phyloP scores from a whole-genome alignment of 1,140 invertebrate genomes.

The Apis dorsata region DNA sequence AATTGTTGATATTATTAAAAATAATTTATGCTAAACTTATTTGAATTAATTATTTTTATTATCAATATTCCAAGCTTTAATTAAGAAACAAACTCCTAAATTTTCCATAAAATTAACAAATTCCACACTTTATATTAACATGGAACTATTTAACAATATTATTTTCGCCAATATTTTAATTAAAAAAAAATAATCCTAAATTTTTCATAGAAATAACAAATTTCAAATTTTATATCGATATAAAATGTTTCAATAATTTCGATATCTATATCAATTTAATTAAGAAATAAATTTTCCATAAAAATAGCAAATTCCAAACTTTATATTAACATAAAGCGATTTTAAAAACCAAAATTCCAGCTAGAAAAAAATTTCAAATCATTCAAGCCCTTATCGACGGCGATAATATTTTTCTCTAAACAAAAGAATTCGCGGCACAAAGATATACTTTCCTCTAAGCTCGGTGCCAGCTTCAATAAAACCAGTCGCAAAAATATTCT shows the following conservation, averaged over 20 bases:
- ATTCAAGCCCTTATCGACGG: neutral
- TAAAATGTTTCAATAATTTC: too few species aligned
- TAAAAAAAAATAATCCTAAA: neutral
- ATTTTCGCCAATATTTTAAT: neutral
- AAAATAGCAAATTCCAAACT: too few species aligned
- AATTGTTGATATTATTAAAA: too few species aligned
- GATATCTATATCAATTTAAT: neutral
- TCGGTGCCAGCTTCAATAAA: constrained; percentile 20
- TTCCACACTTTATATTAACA: too few species aligned
- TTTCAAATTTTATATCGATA: too few species aligned
- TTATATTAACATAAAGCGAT: too few species aligned
- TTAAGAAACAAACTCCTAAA: neutral
- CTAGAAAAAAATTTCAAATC: neutral
- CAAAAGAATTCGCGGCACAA: neutral
- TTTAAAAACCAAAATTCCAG: neutral
- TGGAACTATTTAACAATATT: too few species aligned
- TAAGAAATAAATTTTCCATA: neutral
- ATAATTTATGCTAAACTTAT: neutral
- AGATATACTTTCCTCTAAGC: neutral
- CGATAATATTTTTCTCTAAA: neutral
- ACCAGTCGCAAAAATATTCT: constrained; percentile 9
- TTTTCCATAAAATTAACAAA: too few species aligned
- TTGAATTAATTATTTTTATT: neutral
- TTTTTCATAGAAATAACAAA: too few species aligned
- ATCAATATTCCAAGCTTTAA: neutral